Evolutionary conservation across 2,888 invertebrate genomes (phyloP), one percentile per base, ranked within the genome.

Genomic region (Rhabditophanes sp.): DNA sequence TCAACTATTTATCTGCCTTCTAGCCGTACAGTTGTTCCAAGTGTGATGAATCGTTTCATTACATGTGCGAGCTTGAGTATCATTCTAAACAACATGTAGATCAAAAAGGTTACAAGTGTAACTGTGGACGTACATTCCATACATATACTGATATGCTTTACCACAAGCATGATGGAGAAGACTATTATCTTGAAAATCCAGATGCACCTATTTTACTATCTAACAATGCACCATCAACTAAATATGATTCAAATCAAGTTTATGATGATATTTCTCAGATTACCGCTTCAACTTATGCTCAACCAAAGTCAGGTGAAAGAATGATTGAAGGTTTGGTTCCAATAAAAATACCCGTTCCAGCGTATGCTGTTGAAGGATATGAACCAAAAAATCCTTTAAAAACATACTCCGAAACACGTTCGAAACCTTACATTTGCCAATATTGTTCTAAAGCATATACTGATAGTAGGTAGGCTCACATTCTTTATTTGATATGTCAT

Each of bases 391-490:
- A 62, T 37, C 55, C 52, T 5, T 32, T 51, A 7, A 42, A 51
- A 41, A 50, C 54, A 7, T 56, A 56, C 42, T 53, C 46, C 17
- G 62, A 62, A 28, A 48, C 57, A 18, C 54, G 61, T 14, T 45
- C 48, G 4, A 50, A 51, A 32, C 58, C 63, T 5, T 63, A 63
- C 43, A 62, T 64, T 35, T 63, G 63, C 30, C 60, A 63, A 32
- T 63, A 64, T 35, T 63, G 63, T 39, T 53, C 53, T 5, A 63
- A 63, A 34, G 56, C 56, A 34, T 63, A 63, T 38, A 37, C 59
- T 3, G 44, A 47, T 29, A 43, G 43, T 21, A 45, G 50, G 47
- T 47, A 24, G 17, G 31, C 24, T 22, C 17, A n/a, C n/a, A n/a
- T n/a, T n/a, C n/a, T n/a, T n/a, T n/a, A n/a, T n/a, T n/a, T n/a